Evolutionary conservation across 1,140 invertebrate species (phyloP).

Genomic region (Antheraea pernyi): DNA sequence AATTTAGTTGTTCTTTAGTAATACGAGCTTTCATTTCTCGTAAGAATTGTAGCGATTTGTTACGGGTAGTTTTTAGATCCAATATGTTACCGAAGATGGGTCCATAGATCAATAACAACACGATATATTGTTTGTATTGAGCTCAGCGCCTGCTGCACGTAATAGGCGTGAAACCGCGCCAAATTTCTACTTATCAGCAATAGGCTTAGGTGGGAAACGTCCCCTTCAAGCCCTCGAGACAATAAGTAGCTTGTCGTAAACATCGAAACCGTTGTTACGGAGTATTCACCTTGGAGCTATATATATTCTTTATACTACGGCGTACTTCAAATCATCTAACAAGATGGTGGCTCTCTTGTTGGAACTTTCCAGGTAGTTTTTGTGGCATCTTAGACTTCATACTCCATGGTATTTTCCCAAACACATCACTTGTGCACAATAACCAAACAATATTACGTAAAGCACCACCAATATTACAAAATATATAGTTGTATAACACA

Average conservation of each 20-base stretch:
- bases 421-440: too few species aligned
- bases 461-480: too few species aligned
- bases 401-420: too few species aligned
- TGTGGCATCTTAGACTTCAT: too few species aligned
- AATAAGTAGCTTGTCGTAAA: slow-evolving; percentile 43
- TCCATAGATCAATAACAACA: slow-evolving; percentile 48
- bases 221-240: slow-evolving; percentile 27
- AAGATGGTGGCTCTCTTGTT: too few species aligned
- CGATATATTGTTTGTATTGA: slow-evolving; percentile 49
- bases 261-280: not conserved
- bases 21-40: not conserved
- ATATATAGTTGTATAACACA: too few species aligned
- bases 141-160: slow-evolving; percentile 39
- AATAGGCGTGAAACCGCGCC: slow-evolving; percentile 50
- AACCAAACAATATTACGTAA: too few species aligned
- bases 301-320: too few species aligned
- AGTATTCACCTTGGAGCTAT: not conserved
- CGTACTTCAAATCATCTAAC: too few species aligned
- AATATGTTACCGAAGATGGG: slow-evolving; percentile 30
- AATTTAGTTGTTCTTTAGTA: slow-evolving; percentile 3
- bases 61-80: not conserved
- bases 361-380: too few species aligned
- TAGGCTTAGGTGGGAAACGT: slow-evolving; percentile 41
- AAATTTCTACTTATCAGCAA: slow-evolving; percentile 36
- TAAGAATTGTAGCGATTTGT: not conserved